Conservation (phyloP, 2,797 vertebrate species). For the Delichon dasypus region DNA sequence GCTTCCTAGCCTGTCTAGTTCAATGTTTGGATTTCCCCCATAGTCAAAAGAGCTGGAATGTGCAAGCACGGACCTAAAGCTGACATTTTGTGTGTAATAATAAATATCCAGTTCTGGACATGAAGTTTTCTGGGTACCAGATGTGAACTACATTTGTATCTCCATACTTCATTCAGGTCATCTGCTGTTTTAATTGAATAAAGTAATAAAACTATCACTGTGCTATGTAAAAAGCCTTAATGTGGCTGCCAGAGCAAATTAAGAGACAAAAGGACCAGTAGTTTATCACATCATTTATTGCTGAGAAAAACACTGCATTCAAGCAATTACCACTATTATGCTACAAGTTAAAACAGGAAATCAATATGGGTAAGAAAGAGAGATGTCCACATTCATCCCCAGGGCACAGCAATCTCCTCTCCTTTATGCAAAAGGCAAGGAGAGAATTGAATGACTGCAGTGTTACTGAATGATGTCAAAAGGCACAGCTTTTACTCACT, state of each 20-base stretch:
- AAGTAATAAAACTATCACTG: constrained; percentile 38
- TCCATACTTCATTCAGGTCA: constrained; percentile 2
- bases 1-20: background rate
- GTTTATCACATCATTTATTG: constrained; percentile 48
- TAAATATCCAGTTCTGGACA: background rate
- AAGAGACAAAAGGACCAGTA: constrained; percentile 32
- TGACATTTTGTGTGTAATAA: background rate
- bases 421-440: background rate
- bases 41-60: background rate
- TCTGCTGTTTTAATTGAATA: constrained; percentile 34
- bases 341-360: constrained; percentile 58
- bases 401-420: background rate
- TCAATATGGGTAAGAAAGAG: constrained; percentile 44
- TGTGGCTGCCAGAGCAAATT: constrained; percentile 30
- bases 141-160: background rate
- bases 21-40: background rate
- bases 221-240: constrained; percentile 35
- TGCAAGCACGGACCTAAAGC: background rate
- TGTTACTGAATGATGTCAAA: background rate
- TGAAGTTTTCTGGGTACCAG: background rate
- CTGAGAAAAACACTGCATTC: background rate
- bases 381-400: background rate
- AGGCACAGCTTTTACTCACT: background rate
- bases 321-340: constrained; percentile 41
- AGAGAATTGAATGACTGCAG: background rate